phyloP scores from a whole-genome alignment of 2,888 invertebrate genomes.

The Pachliopta kotzebuea region DNA sequence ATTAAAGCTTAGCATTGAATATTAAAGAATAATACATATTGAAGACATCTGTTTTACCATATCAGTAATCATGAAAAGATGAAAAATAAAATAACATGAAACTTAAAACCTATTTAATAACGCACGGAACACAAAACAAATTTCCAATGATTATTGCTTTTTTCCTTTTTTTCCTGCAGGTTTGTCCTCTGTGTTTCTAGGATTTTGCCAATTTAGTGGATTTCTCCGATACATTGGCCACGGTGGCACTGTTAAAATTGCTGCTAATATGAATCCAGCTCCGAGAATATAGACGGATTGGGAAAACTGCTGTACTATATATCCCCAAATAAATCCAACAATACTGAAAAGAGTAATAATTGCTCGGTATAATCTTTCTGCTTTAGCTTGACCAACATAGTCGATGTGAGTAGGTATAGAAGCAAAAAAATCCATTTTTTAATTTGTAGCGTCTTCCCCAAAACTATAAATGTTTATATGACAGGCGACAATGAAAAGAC shows the following conservation, averaged over 20 bases:
- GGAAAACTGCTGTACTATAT: constrained; percentile 96
- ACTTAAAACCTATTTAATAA: constrained; percentile 30
- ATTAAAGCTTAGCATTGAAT: too few relatives aligned
- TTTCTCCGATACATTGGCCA: constrained; percentile 97
- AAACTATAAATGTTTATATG: not conserved
- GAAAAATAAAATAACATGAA: constrained; percentile 29
- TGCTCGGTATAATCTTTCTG: constrained; percentile 93
- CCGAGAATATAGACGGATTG: constrained; percentile 96
- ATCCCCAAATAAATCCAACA: constrained; percentile 95
- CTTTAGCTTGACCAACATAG: constrained; percentile 93
- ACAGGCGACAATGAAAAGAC: constrained; percentile 13
- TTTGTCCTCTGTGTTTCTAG: constrained; percentile 71
- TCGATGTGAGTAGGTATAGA: constrained; percentile 82
- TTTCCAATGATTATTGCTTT: constrained; percentile 46
- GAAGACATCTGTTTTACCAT: too few relatives aligned
- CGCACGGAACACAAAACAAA: constrained; percentile 26
- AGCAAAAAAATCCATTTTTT: constrained; percentile 69
- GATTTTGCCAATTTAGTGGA: constrained; percentile 94
- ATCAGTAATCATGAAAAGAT: not conserved
- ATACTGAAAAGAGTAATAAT: constrained; percentile 95
- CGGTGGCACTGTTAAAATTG: constrained; percentile 94
- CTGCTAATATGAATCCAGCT: constrained; percentile 93
- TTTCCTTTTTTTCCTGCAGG: constrained; percentile 78
- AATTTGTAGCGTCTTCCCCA: not conserved
- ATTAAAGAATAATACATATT: too few relatives aligned